phyloP scores from a whole-genome alignment of 35 echinoderm and acorn worm genomes.

The Strongylocentrotus purpuratus region DNA sequence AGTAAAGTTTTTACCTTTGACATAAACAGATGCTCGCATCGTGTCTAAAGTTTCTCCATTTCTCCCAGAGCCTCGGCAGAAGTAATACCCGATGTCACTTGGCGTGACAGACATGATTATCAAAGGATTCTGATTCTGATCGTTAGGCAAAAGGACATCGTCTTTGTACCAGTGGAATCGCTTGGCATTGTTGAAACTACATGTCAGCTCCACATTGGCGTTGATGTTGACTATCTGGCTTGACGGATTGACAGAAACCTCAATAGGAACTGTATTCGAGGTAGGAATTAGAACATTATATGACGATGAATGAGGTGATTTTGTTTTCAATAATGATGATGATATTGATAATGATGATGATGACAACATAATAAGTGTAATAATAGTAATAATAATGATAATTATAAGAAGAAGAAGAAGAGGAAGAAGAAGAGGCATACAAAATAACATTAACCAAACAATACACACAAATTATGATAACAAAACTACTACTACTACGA shows the following conservation, averaged over 20 bases:
- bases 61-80: not conserved
- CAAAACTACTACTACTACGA: no score
- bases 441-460: no score
- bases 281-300: no score
- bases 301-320: no score
- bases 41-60: not conserved
- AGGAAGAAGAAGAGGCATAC: no score
- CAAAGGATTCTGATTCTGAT: not conserved
- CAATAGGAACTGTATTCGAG: not conserved
- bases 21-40: not conserved
- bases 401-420: no score
- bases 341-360: no score
- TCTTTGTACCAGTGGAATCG: not conserved
- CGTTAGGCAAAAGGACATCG: not conserved
- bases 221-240: constrained; percentile 9
- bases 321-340: no score
- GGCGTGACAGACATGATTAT: not conserved
- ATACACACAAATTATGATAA: no score
- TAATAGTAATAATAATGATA: no score
- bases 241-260: not conserved
- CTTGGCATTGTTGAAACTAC: not conserved
- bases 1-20: not conserved
- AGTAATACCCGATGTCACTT: not conserved
- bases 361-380: no score
- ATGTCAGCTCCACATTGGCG: not conserved